These are phyloP conservation scores for Myripristis murdjan DNA, from an alignment of 2,797 vertebrate species.

Conservation along the genomic window DNA sequence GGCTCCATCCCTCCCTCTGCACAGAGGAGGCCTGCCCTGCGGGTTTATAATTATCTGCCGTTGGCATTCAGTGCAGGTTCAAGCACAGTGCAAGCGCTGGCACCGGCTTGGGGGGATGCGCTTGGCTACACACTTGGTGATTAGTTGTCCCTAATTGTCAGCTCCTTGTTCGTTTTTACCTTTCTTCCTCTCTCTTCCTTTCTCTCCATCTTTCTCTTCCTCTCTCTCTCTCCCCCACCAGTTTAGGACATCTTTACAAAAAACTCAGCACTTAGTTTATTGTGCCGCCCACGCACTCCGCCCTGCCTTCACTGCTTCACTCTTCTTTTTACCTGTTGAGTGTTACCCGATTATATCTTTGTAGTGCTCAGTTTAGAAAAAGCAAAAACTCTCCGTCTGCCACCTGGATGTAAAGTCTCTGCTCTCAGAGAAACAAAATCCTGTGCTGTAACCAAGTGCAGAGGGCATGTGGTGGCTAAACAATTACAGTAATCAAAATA, in stretches of 20 bases:
- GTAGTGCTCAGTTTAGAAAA: background rate
- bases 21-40: slow-evolving; percentile 81
- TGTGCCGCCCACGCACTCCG: slow-evolving; percentile 21
- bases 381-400: background rate
- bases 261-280: slow-evolving; percentile 53
- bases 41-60: slow-evolving; percentile 88
- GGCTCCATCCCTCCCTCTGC: slow-evolving; percentile 80
- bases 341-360: background rate
- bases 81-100: slow-evolving; percentile 87
- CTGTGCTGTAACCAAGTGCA: too few species aligned
- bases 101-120: slow-evolving; percentile 82
- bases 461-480: too few species aligned
- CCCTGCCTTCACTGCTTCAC: slow-evolving; percentile 24
- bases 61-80: slow-evolving; percentile 88
- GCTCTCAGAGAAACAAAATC: too few species aligned
- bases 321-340: slow-evolving; percentile 12
- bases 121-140: slow-evolving; percentile 86
- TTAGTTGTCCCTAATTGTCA: slow-evolving; percentile 88
- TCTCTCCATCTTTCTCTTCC: slow-evolving; percentile 9
- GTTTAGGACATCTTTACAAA: slow-evolving; percentile 61
- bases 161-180: slow-evolving; percentile 79
- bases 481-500: too few species aligned
- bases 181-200: slow-evolving; percentile 63
- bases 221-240: slow-evolving; percentile 13
- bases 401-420: too few species aligned